Percentiles rank a stretch among this genome's conserved stretches.
phyloP scores from a whole-genome alignment of 1,140 invertebrate genomes.

The Thaumetopoea pityocampa region DNA sequence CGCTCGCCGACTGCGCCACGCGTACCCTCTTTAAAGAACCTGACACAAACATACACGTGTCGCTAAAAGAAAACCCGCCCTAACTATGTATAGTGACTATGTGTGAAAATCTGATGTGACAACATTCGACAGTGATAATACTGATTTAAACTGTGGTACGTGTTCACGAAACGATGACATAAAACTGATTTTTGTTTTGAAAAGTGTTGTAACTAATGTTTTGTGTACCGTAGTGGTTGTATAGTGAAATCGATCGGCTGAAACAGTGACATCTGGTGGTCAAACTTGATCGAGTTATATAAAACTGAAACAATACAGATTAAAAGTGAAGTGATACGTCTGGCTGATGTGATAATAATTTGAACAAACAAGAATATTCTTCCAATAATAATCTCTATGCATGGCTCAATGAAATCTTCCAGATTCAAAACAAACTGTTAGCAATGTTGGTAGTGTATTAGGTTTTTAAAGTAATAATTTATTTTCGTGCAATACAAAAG shows the following conservation, averaged over 20 bases:
- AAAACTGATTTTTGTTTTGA: slow-evolving; percentile 24
- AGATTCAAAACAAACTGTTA: slow-evolving; percentile 13
- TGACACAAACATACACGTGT: slow-evolving; percentile 37
- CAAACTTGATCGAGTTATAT: slow-evolving; percentile 16
- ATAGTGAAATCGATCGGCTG: slow-evolving; percentile 26
- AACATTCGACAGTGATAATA: slow-evolving; percentile 5
- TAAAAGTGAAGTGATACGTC: slow-evolving; percentile 15
- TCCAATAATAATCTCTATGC: slow-evolving; percentile 22
- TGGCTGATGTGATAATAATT: slow-evolving; percentile 17
- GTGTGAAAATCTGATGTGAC: slow-evolving; percentile 18
- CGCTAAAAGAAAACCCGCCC: slow-evolving; percentile 7
- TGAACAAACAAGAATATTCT: slow-evolving; percentile 18
- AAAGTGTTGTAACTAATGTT: slow-evolving; percentile 20
- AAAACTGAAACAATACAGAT: slow-evolving; percentile 17
- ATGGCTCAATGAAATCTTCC: slow-evolving; percentile 36
- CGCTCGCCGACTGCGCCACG: slow-evolving; percentile 63
- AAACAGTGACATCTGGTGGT: slow-evolving; percentile 34
- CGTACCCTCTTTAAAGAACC: slow-evolving; percentile 33
- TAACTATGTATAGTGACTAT: slow-evolving; percentile 20
- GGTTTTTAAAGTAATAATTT: neutral
- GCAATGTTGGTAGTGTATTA: neutral
- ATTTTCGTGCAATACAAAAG: slow-evolving; percentile 14
- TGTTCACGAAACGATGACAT: slow-evolving; percentile 14
- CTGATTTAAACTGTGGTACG: slow-evolving; percentile 6
- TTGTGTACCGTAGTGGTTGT: slow-evolving; percentile 19